Evolutionary conservation across 2,797 vertebrate genomes (phyloP).

Genomic region (Sternarchorhynchus goeldii): DNA sequence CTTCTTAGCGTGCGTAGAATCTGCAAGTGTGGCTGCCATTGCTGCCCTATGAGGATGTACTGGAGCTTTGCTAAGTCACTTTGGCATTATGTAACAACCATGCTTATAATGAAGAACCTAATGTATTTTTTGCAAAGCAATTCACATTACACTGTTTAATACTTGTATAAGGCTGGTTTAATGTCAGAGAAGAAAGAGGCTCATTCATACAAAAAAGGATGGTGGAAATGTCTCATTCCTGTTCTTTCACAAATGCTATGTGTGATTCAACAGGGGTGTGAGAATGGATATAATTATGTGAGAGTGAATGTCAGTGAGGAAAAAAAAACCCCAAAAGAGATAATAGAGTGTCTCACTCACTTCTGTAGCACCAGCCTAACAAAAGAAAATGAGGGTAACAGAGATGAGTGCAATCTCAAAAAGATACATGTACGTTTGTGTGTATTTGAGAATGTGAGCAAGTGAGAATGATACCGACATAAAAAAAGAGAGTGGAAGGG

Average conservation of each 20-base stretch:
- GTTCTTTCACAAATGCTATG: neutral
- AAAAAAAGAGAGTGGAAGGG: neutral
- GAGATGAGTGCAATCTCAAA: neutral
- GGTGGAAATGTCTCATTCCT: constrained; percentile 5
- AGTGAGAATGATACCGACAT: neutral
- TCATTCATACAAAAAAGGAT: constrained; percentile 23
- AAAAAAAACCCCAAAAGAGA: constrained; percentile 1
- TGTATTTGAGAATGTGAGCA: neutral
- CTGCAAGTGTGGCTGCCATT: constrained; percentile 1
- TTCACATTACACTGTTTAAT: constrained; percentile 15
- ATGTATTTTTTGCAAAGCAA: constrained; percentile 8
- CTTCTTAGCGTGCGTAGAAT: constrained; percentile 26
- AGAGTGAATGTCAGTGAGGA: constrained; percentile 16
- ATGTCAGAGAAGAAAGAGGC: constrained; percentile 12
- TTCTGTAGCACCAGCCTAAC: neutral
- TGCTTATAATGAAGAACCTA: constrained; percentile 25
- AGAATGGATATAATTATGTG: neutral
- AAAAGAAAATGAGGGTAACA: neutral
- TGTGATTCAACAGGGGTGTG: constrained; percentile 4
- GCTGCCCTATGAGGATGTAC: constrained; percentile 14
- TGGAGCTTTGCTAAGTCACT: constrained; percentile 7
- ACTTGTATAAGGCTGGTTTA: neutral
- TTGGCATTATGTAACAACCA: constrained; percentile 19
- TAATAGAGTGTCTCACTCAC: neutral
- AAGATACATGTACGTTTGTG: neutral